Evolutionary conservation across 2,113 vertebrate genomes (phyloP), one percentile per base, ranked within the genome.

Genomic region (Holacanthus passer): DNA sequence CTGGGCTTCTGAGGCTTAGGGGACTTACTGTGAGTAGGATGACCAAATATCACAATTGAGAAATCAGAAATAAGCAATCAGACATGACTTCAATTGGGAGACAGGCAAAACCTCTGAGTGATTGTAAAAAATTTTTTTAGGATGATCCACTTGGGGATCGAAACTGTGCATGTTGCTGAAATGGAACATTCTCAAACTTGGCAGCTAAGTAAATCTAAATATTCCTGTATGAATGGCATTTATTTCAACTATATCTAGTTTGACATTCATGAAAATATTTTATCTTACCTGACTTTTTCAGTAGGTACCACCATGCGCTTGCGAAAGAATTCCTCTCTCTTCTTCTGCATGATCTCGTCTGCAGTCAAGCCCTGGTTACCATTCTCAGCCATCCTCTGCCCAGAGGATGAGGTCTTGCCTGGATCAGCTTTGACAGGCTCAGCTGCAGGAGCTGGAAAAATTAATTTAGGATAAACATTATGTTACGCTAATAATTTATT

Each of bases 291-390:
- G 52, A 93, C 80, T 80, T 97, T 98, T 52, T 97, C 96, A 77
- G 53, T 20, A 59, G 62, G 74, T 81, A 84, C 96, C 77, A 83
- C 94, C 84, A 93, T 92, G 45, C 92, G 96, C 82, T 96, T 99
- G 88, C 95, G 97, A 88, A 98, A 94, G 90, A 99, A 98, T 83
- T 98, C 96, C 47, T 97, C 96, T 10, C 95, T 92, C 22, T 97
- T 99, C 88, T 94, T 96, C 69, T 96, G 95, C 48, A 99, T 91
- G 71, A 97, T 93, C 80, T 98, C 97, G 64, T 98, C 97, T 64
- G 94, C 88, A 52, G 95, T 97, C 90, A 98, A 88, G 62, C 96
- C 95, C 70, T 96, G 95, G 83, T 89, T 96, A n/a, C 95, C 95
- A 10, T 96, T 95, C 81, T 92, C 92, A 20, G 88, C 3, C 87